Conservation (phyloP, 2,797 vertebrate genomes). For the Philypnodon macrostomus region DNA sequence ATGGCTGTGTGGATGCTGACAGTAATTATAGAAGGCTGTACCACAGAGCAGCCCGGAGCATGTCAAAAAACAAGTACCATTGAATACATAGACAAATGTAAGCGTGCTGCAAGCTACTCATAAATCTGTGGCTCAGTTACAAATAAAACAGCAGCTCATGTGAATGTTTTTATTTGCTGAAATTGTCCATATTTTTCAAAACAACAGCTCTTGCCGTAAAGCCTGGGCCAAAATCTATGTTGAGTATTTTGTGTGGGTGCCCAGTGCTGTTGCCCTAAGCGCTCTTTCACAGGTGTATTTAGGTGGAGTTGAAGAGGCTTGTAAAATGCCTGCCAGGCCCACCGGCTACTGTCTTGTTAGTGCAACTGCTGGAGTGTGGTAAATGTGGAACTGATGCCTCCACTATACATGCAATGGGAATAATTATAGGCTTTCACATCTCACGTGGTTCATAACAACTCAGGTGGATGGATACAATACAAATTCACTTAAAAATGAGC, state of each 20-base stretch:
- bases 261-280: slow-evolving; percentile 1
- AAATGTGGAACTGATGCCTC: neutral
- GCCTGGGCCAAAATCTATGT: neutral
- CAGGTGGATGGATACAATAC: slow-evolving; percentile 14
- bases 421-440: slow-evolving; percentile 55
- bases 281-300: slow-evolving; percentile 34
- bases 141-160: no score
- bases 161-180: slow-evolving; percentile 1
- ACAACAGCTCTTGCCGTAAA: neutral
- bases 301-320: slow-evolving; percentile 17
- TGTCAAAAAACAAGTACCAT: slow-evolving; percentile 54
- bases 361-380: neutral
- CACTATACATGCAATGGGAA: slow-evolving; percentile 13
- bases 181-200: no score
- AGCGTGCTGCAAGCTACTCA: slow-evolving; percentile 27
- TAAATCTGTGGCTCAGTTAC: no score
- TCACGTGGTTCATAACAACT: slow-evolving; percentile 37
- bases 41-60: slow-evolving; percentile 53
- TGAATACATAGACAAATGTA: slow-evolving; percentile 56
- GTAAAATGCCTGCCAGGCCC: slow-evolving; percentile 36
- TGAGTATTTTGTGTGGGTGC: neutral
- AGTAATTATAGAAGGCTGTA: slow-evolving; percentile 65
- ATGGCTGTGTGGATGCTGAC: slow-evolving; percentile 49
- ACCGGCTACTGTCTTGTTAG: slow-evolving; percentile 53
- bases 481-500: slow-evolving; percentile 42